These are phyloP conservation scores for Mesorhabditis sp. DNA, from an alignment of 2,888 invertebrate species.

Conservation along the genomic window DNA sequence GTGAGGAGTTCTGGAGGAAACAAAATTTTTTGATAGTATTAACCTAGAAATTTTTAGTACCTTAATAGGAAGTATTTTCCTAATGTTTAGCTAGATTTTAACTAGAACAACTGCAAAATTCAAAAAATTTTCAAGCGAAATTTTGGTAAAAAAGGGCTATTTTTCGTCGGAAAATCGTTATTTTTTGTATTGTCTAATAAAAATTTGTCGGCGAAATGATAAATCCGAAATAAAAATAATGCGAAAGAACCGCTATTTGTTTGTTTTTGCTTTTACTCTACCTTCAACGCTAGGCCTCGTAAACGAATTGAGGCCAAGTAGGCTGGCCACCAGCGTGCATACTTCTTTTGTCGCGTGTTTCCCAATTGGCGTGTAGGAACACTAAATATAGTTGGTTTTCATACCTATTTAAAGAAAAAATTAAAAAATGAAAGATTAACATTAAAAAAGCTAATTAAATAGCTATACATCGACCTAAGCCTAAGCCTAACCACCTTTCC, in stretches of 20 bases:
- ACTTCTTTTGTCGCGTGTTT: conserved; percentile 14
- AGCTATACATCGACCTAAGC: background rate
- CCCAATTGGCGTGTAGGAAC: conserved; percentile 9
- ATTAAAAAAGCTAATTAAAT: too few species aligned
- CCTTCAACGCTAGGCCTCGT: conserved; percentile 27
- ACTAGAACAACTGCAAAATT: too few species aligned
- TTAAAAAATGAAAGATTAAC: too few species aligned
- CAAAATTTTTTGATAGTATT: too few species aligned
- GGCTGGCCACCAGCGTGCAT: conserved; percentile 16
- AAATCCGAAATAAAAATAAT: background rate
- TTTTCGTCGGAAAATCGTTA: background rate
- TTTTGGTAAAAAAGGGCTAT: background rate
- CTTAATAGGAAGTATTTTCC: too few species aligned
- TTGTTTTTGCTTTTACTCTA: background rate
- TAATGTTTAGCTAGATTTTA: too few species aligned
- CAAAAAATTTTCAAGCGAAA: background rate
- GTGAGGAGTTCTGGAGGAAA: conserved; percentile 28
- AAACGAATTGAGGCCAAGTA: conserved; percentile 23
- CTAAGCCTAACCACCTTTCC: background rate
- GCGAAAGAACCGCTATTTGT: background rate
- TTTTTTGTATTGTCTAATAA: background rate
- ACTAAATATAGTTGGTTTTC: too few species aligned
- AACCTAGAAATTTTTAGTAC: too few species aligned
- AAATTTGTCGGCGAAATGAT: background rate
- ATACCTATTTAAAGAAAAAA: too few species aligned